Evolutionary conservation across 2,113 vertebrate genomes (phyloP).

Genomic region (Lipotes vexillifer): DNA sequence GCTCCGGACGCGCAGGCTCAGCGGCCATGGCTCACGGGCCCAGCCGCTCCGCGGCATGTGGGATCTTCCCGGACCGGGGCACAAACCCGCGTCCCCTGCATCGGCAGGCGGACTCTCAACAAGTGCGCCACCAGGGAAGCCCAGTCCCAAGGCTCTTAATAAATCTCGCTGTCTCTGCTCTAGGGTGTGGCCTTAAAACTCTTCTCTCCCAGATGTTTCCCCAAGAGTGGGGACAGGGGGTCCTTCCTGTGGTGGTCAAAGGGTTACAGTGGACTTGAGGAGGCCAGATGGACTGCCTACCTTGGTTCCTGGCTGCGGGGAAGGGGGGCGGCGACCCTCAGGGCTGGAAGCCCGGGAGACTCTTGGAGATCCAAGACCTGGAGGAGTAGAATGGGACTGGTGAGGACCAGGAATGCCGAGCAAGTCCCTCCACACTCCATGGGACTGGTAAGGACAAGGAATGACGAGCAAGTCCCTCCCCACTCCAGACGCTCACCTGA

Average conservation of each 20-base stretch:
- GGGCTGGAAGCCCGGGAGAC: constrained; percentile 52
- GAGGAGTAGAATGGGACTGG: background rate
- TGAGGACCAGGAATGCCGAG: background rate
- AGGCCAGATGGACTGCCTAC: background rate
- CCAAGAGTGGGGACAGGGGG: too few relatives aligned
- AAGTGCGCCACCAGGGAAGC: too few relatives aligned
- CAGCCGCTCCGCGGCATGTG: too few relatives aligned
- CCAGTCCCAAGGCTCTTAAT: background rate
- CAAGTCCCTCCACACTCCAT: accelerated
- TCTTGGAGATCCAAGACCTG: constrained; percentile 46
- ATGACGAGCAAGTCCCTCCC: accelerated
- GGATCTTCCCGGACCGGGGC: too few relatives aligned
- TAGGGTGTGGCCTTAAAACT: background rate
- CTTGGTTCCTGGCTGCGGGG: constrained; percentile 52
- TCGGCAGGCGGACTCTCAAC: too few relatives aligned
- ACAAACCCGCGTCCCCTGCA: too few relatives aligned
- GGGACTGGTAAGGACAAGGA: background rate
- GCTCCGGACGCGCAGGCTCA: too few relatives aligned
- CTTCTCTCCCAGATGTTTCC: background rate
- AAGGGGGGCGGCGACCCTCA: background rate
- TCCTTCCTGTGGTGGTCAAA: background rate
- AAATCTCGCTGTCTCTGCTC: background rate
- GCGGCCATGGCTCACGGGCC: too few relatives aligned
- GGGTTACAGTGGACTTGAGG: too few relatives aligned
- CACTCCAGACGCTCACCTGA: constrained; percentile 38